Percentiles rank a stretch among this genome's conserved stretches.
Conservation (phyloP, 2,888 invertebrate species). For the Yponomeuta malinellus region DNA sequence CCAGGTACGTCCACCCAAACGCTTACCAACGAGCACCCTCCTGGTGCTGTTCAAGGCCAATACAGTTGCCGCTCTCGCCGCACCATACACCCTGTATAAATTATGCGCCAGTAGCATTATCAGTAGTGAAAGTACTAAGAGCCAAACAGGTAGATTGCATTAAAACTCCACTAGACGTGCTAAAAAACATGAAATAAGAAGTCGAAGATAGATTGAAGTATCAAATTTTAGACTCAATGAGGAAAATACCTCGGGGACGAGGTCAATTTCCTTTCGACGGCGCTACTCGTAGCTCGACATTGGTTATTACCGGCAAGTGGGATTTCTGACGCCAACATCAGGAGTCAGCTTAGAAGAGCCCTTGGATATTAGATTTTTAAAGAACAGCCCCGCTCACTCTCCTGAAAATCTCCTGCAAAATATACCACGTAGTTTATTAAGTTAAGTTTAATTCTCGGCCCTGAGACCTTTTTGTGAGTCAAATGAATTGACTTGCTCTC, state of each 20-base stretch:
- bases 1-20: too few relatives aligned
- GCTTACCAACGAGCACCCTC: too few relatives aligned
- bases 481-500: not conserved
- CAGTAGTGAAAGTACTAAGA: too few relatives aligned
- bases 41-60: too few relatives aligned
- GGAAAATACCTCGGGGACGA: conserved; percentile 18
- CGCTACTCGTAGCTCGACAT: conserved; percentile 3
- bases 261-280: conserved; percentile 54
- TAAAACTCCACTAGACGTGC: too few relatives aligned
- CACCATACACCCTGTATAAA: too few relatives aligned
- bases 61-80: too few relatives aligned
- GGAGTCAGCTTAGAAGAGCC: not conserved
- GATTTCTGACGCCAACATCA: conserved; percentile 8
- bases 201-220: too few relatives aligned
- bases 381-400: not conserved
- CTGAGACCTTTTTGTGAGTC: conserved; percentile 1
- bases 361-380: conserved; percentile 9
- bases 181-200: too few relatives aligned
- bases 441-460: not conserved
- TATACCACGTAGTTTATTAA: not conserved
- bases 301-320: conserved; percentile 32
- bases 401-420: not conserved
- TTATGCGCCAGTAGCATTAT: too few relatives aligned
- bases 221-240: not conserved
- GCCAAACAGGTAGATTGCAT: too few relatives aligned